phyloP scores from a whole-genome alignment of 2,113 vertebrate species.

The Anthoscopus minutus region DNA sequence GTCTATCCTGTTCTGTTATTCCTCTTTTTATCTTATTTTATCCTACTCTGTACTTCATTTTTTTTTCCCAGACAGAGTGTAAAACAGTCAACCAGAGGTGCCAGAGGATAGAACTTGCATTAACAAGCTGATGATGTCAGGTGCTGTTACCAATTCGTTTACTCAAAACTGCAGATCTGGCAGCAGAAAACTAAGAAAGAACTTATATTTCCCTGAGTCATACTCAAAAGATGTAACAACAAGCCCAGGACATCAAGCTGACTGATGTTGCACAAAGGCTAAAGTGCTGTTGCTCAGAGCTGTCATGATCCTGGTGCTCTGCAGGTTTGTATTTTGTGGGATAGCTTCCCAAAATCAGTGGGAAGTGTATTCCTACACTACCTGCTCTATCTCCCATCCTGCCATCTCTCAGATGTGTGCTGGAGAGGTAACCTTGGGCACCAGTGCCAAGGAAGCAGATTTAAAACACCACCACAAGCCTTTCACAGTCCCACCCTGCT shows the following conservation, averaged over 20 bases:
- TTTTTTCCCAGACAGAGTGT: not conserved
- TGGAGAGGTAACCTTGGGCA: not conserved
- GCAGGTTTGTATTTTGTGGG: not conserved
- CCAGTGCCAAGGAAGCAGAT: not conserved
- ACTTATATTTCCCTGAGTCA: not conserved
- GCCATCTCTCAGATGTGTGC: not conserved
- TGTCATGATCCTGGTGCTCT: not conserved
- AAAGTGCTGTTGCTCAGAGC: not conserved
- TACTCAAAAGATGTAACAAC: not conserved
- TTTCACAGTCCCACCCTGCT: not conserved
- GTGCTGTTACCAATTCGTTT: not conserved
- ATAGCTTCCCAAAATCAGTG: not conserved
- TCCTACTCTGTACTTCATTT: not conserved
- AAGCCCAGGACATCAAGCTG: not conserved
- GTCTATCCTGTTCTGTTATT: not conserved
- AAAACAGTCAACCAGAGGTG: not conserved
- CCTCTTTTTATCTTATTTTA: not conserved
- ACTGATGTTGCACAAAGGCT: not conserved
- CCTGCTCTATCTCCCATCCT: not conserved
- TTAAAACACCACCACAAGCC: not conserved
- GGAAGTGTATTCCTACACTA: no score
- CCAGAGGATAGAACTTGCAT: not conserved
- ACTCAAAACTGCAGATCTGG: not conserved
- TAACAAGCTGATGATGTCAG: not conserved
- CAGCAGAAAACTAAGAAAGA: not conserved